Evolutionary conservation across 2,888 invertebrate genomes (phyloP).

Genomic region (Eilema depressum): DNA sequence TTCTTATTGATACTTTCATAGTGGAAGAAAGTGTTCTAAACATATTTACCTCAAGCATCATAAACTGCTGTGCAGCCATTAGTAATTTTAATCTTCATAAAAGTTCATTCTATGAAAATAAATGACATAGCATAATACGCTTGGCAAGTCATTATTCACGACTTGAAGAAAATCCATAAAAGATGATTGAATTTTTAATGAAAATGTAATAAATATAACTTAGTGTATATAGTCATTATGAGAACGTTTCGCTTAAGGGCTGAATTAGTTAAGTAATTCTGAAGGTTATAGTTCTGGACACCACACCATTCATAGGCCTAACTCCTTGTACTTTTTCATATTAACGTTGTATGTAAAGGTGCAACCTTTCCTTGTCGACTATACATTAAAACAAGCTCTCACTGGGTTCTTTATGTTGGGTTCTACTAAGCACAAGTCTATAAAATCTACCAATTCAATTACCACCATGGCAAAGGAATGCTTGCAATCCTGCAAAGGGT

Average conservation of each 20-base stretch:
- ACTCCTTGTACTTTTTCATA: too few species aligned
- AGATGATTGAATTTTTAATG: constrained; percentile 1
- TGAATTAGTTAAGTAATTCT: not conserved
- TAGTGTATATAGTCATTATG: not conserved
- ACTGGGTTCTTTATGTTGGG: too few species aligned
- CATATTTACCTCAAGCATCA: not conserved
- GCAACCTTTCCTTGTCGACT: too few species aligned
- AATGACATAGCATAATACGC: not conserved
- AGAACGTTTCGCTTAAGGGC: not conserved
- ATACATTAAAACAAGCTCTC: too few species aligned
- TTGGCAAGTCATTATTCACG: not conserved
- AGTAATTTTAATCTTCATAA: not conserved
- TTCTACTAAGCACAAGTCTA: too few species aligned
- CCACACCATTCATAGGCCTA: not conserved
- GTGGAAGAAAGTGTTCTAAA: constrained; percentile 1
- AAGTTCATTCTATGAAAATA: not conserved
- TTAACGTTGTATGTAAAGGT: too few species aligned
- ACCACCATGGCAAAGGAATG: too few species aligned
- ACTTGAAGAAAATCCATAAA: not conserved
- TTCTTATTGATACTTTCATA: constrained; percentile 31
- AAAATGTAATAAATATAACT: not conserved
- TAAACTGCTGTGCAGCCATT: not conserved
- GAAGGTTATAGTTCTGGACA: not conserved
- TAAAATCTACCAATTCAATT: too few species aligned
- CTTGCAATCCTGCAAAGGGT: too few species aligned